phyloP scores from a whole-genome alignment of 2,888 invertebrate species.

The Harpalus rufipes region DNA sequence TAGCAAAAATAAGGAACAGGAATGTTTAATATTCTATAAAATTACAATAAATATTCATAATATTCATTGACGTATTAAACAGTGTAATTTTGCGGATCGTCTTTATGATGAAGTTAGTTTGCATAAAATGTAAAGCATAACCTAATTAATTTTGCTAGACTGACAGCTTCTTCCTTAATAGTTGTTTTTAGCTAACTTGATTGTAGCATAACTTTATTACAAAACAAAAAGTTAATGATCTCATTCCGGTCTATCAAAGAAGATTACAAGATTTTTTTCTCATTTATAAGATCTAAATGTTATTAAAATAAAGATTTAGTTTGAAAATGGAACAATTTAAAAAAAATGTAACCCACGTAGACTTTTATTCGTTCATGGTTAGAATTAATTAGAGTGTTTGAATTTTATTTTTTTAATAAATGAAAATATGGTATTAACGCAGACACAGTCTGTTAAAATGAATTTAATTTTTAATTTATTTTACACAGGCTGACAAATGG shows the following conservation, averaged over 20 bases:
- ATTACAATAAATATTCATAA: neutral
- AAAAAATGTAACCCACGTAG: neutral
- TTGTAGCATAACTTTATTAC: neutral
- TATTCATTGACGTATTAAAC: neutral
- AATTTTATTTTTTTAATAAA: neutral
- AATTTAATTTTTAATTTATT: no score
- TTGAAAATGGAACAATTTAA: neutral
- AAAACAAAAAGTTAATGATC: neutral
- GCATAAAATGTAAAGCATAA: conserved; percentile 20
- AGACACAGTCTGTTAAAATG: neutral
- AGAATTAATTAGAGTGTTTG: neutral
- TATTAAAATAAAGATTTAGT: neutral
- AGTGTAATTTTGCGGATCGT: neutral
- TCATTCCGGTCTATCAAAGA: neutral
- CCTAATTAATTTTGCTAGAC: conserved; percentile 30
- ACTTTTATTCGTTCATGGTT: neutral
- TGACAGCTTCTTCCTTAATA: conserved; percentile 16
- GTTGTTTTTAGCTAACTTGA: conserved; percentile 9
- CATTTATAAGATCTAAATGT: neutral
- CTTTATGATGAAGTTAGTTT: neutral
- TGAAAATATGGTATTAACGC: neutral
- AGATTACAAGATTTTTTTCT: neutral
- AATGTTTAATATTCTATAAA: neutral
- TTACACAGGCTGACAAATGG: no score
- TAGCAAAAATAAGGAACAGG: neutral